Evolutionary conservation across 2,113 vertebrate species (phyloP), one percentile per base, ranked within the genome.

Genomic region (Baryphthengus martii): DNA sequence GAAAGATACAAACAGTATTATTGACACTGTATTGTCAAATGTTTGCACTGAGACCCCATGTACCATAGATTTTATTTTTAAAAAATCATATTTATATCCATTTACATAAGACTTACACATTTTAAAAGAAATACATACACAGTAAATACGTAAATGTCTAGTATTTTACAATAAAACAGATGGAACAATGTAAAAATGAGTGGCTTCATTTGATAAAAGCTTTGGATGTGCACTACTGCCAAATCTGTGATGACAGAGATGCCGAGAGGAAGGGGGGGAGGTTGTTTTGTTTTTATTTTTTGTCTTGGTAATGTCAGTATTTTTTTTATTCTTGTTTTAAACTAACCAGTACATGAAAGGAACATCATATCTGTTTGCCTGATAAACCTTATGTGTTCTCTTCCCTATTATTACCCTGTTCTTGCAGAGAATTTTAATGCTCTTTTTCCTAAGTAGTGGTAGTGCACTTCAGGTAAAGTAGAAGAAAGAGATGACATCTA

Each of bases 91-190:
- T 99, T 99, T 99, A 99, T 99, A 99, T 98, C 98, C 97, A 99
- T 99, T 99, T 99, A 99, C 99, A 99, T 98, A 98, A 99, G 98
- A 99, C 98, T 97, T 98, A 98, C 98, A 99, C 99, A 98, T 98
- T 97, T 97, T 96, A 98, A 98, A 98, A 98, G 96, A 98, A 99
- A 99, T 98, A 98, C 98, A 96, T 98, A 98, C 98, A 99, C 99
- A 98, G 97, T 98, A 98, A 98, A 97, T 99, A 98, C 98, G 97
- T 98, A 97, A 98, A 98, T 97, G 96, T 96, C 97, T 98, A 98
- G 96, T 99, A 98, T 98, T 98, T 98, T 98, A 99, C 98, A 99
- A 93, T 97, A 98, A 98, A 99, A 99, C 98, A 98, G 97, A 98
- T 98, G 97, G 98, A 98, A 98, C 93, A 92, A 97, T 98, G 97